Conservation (phyloP, 2,113 vertebrate genomes). For the Gadus chalcogrammus region DNA sequence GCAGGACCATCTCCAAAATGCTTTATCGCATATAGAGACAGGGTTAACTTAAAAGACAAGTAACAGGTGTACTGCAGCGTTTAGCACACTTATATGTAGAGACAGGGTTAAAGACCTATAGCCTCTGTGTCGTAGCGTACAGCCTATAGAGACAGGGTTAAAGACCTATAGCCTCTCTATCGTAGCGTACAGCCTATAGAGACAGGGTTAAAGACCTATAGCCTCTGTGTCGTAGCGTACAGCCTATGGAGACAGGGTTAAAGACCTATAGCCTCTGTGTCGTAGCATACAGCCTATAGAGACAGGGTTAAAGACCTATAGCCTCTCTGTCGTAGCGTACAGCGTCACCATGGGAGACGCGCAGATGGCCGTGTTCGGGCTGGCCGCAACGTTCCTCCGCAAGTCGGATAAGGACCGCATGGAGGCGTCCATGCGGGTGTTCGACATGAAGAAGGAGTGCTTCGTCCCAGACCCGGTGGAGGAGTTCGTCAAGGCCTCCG, state of each 20-base stretch:
- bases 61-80: neutral
- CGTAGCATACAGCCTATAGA: neutral
- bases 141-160: neutral
- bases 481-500: constrained; percentile 79
- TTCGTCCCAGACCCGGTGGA: constrained; percentile 80
- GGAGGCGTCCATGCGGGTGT: constrained; percentile 79
- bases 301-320: no score
- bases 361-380: constrained; percentile 78
- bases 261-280: neutral
- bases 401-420: constrained; percentile 85
- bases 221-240: neutral
- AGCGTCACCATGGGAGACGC: constrained; percentile 75
- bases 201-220: neutral
- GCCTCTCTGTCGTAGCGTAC: no score
- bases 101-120: neutral
- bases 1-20: neutral
- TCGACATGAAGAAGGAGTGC: constrained; percentile 84
- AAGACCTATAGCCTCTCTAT: neutral
- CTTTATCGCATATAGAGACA: neutral
- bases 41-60: neutral
- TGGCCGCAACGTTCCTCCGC: constrained; percentile 76
- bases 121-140: neutral
- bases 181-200: neutral
- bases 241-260: neutral
- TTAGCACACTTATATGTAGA: neutral